Evolutionary conservation across 2,113 vertebrate genomes (phyloP).

Genomic region (Barbus barbus): DNA sequence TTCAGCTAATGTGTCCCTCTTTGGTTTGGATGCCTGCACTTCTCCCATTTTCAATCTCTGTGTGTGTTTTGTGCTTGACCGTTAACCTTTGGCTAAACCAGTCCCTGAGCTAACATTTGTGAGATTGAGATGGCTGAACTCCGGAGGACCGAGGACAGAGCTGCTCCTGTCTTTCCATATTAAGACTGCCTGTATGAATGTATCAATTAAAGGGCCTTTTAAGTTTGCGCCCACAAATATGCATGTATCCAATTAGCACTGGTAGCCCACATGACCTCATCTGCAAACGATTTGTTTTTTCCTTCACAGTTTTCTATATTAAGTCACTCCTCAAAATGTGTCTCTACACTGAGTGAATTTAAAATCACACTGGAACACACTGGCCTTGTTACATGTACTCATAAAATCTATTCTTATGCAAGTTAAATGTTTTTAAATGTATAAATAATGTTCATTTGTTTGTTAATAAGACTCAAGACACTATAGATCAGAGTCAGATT

Average conservation of each 20-base stretch:
- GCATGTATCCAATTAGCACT: constrained; percentile 63
- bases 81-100: constrained; percentile 65
- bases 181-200: constrained; percentile 69
- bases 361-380: neutral
- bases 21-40: constrained; percentile 24
- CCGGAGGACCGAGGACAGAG: constrained; percentile 72
- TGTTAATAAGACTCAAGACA: neutral
- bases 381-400: neutral
- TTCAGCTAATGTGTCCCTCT: constrained; percentile 32
- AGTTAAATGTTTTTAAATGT: neutral
- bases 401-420: neutral
- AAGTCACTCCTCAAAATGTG: neutral
- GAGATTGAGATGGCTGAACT: constrained; percentile 69
- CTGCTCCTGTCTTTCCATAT: constrained; percentile 69
- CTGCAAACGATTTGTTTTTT: constrained; percentile 52
- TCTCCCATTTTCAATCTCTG: neutral
- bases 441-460: neutral
- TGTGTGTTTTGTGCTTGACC: constrained; percentile 25
- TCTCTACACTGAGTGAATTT: neutral
- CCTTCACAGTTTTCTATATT: constrained; percentile 3
- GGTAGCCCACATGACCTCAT: constrained; percentile 60
- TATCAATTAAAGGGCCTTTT: constrained; percentile 65
- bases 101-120: constrained; percentile 66
- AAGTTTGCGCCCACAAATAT: constrained; percentile 64
- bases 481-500: neutral